These are phyloP conservation scores for Nipponia nippon DNA, from an alignment of 2,113 vertebrate genomes.

Conservation along the genomic window DNA sequence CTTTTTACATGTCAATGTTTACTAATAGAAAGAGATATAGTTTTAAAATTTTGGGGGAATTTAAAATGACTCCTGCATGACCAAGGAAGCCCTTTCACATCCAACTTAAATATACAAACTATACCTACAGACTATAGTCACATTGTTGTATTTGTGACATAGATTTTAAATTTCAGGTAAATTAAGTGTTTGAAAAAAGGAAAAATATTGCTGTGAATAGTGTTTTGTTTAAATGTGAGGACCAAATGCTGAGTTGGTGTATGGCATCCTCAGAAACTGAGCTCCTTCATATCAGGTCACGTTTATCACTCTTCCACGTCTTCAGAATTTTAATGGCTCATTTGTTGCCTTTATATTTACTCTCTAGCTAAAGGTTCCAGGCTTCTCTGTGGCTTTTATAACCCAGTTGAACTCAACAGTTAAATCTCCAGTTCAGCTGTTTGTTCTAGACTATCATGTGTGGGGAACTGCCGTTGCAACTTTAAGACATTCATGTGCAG, in stretches of 20 bases:
- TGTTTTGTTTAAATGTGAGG: neutral
- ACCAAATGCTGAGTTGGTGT: neutral
- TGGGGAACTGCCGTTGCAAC: neutral
- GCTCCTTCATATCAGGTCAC: rapidly evolving
- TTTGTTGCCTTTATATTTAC: neutral
- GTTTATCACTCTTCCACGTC: neutral
- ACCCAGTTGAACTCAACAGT: neutral
- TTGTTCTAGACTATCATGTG: neutral
- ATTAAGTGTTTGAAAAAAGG: neutral
- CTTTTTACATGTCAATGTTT: neutral
- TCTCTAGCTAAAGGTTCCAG: neutral
- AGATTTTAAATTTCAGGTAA: neutral
- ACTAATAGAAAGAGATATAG: neutral
- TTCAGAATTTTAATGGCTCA: neutral
- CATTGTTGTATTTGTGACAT: neutral
- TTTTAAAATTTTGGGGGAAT: neutral
- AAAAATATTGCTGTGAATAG: neutral
- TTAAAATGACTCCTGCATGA: neutral
- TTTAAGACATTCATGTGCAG: neutral
- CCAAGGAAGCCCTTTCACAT: neutral
- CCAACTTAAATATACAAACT: neutral
- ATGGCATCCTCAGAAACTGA: neutral
- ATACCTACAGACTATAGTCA: neutral
- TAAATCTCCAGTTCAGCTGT: neutral
- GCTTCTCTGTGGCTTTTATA: neutral